These are phyloP conservation scores for Pimephales promelas DNA, from an alignment of 2,113 vertebrate species.

Conservation along the genomic window DNA sequence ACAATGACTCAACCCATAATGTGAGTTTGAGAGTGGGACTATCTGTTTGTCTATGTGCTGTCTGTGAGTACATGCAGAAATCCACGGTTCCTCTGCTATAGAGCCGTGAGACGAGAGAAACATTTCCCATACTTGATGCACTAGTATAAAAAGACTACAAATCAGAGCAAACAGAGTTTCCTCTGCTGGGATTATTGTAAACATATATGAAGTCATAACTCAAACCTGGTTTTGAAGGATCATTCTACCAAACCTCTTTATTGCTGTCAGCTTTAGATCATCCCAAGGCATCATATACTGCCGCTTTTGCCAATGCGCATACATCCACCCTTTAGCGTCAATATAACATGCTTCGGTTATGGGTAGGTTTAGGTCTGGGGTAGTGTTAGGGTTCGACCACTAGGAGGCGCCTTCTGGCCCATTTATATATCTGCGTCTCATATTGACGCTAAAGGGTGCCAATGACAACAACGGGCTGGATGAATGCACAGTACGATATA, in stretches of 20 bases:
- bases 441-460: too few species aligned
- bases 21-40: background rate
- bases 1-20: background rate
- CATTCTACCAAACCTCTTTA: background rate
- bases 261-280: too few species aligned
- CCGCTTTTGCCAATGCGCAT: too few species aligned
- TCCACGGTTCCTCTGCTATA: background rate
- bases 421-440: too few species aligned
- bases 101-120: background rate
- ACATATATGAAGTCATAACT: slow-evolving; percentile 6
- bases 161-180: background rate
- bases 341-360: too few species aligned
- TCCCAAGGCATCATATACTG: too few species aligned
- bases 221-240: background rate
- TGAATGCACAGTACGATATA: background rate
- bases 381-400: too few species aligned
- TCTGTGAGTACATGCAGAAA: background rate
- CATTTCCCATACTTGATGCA: background rate
- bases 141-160: background rate
- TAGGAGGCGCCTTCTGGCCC: too few species aligned
- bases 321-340: too few species aligned
- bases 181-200: slow-evolving; percentile 4
- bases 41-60: background rate
- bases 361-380: too few species aligned
- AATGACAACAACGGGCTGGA: too few species aligned